Evolutionary conservation across 2,113 vertebrate genomes (phyloP).

Genomic region (Alethe diademata): DNA sequence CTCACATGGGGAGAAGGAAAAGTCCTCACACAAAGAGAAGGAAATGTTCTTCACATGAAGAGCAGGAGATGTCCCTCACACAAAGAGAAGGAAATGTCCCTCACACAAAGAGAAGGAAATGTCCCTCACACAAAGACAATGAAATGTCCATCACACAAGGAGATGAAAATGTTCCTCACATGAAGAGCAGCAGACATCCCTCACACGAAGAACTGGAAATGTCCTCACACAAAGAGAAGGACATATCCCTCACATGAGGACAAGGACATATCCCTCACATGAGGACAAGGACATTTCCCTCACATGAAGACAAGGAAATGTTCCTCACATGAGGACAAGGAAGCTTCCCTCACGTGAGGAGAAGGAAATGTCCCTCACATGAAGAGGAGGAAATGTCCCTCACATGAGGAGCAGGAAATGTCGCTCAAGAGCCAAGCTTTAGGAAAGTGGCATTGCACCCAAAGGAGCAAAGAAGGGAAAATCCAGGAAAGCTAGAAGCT

Average conservation of each 20-base stretch:
- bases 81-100: not conserved
- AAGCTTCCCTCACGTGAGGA: not conserved
- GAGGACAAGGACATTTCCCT: too few species aligned
- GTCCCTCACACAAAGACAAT: not conserved
- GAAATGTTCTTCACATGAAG: too few species aligned
- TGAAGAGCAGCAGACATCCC: too few species aligned
- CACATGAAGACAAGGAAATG: too few species aligned
- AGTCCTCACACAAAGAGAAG: not conserved
- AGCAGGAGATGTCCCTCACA: not conserved
- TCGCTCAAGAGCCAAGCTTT: not conserved
- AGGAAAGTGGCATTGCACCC: not conserved
- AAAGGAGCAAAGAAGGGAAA: not conserved
- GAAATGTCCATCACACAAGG: not conserved
- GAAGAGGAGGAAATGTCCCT: not conserved
- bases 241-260: too few species aligned
- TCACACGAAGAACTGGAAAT: too few species aligned
- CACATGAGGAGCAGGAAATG: not conserved
- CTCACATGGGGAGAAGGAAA: not conserved
- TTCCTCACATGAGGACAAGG: too few species aligned
- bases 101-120: not conserved
- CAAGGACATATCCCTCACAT: too few species aligned
- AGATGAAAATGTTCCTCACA: too few species aligned
- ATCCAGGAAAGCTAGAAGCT: not conserved
- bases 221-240: too few species aligned
- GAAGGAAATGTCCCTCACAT: not conserved